These are phyloP conservation scores for Nomada fabriciana DNA, from an alignment of 2,888 invertebrate species.

Conservation along the genomic window DNA sequence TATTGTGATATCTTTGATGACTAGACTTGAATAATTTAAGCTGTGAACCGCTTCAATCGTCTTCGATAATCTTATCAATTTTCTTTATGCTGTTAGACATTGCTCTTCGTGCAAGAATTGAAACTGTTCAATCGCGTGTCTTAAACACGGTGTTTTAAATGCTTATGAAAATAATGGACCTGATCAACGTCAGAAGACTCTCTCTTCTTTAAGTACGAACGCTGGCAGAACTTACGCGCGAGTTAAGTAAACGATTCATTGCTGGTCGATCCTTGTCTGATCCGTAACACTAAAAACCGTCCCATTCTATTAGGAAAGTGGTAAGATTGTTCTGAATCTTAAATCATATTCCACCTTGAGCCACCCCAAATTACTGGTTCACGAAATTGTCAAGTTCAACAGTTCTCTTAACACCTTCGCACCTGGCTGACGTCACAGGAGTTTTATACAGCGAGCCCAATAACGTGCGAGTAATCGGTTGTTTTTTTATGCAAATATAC, in stretches of 20 bases:
- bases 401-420: background rate
- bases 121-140: background rate
- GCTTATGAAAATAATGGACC: background rate
- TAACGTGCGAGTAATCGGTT: too few species aligned
- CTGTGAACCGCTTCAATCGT: background rate
- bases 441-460: too few species aligned
- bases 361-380: constrained; percentile 16
- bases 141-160: background rate
- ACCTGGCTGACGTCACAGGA: too few species aligned
- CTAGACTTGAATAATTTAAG: background rate
- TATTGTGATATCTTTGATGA: background rate
- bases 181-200: background rate
- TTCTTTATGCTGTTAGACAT: background rate
- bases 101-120: background rate
- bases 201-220: background rate
- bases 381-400: background rate
- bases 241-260: background rate
- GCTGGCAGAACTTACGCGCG: background rate
- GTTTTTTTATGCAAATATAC: too few species aligned
- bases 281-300: background rate
- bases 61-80: too few species aligned
- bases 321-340: background rate
- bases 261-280: background rate
- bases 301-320: background rate
- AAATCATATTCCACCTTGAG: background rate